Percentiles rank a stretch among this genome's conserved stretches.
Evolutionary conservation across 2,797 vertebrate species (phyloP).

Genomic region (Phataginus tricuspis): DNA sequence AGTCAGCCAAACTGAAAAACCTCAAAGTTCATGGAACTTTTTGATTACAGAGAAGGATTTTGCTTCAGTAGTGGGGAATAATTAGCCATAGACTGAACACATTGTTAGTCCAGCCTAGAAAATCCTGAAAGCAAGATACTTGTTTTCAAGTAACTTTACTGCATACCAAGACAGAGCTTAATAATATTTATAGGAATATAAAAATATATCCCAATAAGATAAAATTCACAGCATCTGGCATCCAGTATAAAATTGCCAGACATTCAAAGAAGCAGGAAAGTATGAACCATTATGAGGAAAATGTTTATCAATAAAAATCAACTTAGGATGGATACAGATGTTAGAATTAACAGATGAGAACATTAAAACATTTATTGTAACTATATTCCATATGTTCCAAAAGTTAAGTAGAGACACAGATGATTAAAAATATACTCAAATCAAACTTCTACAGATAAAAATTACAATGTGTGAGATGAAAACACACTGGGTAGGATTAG

Average conservation of each 20-base stretch:
- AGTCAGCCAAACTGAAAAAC: neutral
- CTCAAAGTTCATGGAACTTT: neutral
- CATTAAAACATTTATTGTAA: neutral
- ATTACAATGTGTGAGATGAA: neutral
- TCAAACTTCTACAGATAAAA: slow-evolving; percentile 19
- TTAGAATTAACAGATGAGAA: neutral
- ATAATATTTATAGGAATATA: neutral
- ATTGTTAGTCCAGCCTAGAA: neutral
- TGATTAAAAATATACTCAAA: slow-evolving; percentile 27
- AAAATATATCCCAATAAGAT: neutral
- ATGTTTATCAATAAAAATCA: slow-evolving; percentile 16
- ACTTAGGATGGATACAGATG: neutral
- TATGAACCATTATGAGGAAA: neutral
- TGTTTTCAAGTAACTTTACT: neutral
- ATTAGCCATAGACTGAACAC: neutral
- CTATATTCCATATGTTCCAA: neutral
- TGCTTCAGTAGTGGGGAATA: neutral
- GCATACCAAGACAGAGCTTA: neutral
- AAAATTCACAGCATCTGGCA: neutral
- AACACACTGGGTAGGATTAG: neutral
- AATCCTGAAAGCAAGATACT: neutral
- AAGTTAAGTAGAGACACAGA: neutral
- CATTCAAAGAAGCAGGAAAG: neutral
- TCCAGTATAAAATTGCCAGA: slow-evolving; percentile 14
- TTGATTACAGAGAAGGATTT: neutral